phyloP scores from a whole-genome alignment of 2,888 invertebrate genomes.

The Athrips mouffetella region DNA sequence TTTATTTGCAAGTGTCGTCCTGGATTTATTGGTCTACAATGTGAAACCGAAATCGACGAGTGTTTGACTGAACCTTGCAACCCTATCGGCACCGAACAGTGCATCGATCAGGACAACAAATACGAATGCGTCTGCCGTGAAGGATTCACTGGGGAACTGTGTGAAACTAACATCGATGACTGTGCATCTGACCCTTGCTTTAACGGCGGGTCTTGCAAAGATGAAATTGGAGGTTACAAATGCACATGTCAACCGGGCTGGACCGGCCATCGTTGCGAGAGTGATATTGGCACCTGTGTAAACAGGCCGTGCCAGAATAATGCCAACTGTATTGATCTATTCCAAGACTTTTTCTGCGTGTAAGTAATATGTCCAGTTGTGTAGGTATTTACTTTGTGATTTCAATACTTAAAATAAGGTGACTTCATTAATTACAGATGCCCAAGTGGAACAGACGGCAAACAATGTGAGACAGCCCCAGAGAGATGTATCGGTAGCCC shows the following conservation, averaged over 20 bases:
- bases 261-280: slow-evolving; percentile 91
- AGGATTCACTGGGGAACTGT: slow-evolving; percentile 90
- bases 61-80: slow-evolving; percentile 94
- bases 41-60: slow-evolving; percentile 95
- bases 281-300: slow-evolving; percentile 91
- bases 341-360: slow-evolving; percentile 94
- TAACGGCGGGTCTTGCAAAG: slow-evolving; percentile 92
- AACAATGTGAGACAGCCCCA: slow-evolving; percentile 97
- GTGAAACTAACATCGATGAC: slow-evolving; percentile 92
- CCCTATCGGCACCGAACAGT: slow-evolving; percentile 92
- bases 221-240: slow-evolving; percentile 89
- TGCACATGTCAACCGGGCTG: slow-evolving; percentile 92
- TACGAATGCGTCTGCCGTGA: slow-evolving; percentile 92
- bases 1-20: slow-evolving; percentile 96
- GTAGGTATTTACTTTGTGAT: neutral
- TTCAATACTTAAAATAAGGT: neutral
- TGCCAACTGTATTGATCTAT: slow-evolving; percentile 92
- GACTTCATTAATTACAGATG: slow-evolving; percentile 75
- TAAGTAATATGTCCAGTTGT: slow-evolving; percentile 72
- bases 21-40: slow-evolving; percentile 94
- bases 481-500: slow-evolving; percentile 95
- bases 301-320: slow-evolving; percentile 95
- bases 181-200: slow-evolving; percentile 91
- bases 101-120: slow-evolving; percentile 92
- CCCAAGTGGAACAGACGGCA: slow-evolving; percentile 96